Percentiles rank a stretch among this genome's conserved stretches.
Conservation (phyloP, 92 coral and sea anemone species). For the Chrysogorgia sp. region DNA sequence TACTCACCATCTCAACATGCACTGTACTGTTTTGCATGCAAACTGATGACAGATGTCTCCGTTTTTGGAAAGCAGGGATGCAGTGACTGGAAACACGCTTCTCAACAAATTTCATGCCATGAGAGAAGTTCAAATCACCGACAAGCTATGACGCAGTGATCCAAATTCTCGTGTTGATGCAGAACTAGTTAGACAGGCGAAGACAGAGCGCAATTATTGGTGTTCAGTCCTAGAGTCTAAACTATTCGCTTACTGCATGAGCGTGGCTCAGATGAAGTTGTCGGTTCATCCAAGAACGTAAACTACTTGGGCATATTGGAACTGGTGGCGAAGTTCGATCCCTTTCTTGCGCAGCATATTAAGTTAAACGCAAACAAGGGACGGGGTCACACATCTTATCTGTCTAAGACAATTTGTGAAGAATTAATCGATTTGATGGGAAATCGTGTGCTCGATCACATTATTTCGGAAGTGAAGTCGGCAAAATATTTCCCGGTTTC, state of each 20-base stretch:
- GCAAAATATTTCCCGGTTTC: no score
- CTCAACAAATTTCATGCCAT: background rate
- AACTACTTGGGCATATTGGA: constrained; percentile 13
- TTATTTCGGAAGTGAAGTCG: background rate
- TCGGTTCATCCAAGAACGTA: background rate
- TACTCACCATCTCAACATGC: no score
- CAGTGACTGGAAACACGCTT: constrained; percentile 6
- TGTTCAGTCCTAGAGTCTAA: no score
- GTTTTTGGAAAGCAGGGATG: constrained; percentile 9
- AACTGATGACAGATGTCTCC: no score
- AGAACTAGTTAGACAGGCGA: no score
- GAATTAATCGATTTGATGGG: background rate
- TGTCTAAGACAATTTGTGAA: no score
- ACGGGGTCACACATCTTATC: no score
- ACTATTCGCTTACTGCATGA: constrained; percentile 1
- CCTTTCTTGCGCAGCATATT: constrained; percentile 5
- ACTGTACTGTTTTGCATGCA: no score
- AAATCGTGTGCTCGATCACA: constrained; percentile 1
- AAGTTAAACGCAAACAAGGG: constrained; percentile 4
- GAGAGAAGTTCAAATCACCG: background rate
- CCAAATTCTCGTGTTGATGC: no score
- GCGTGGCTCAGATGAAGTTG: no score
- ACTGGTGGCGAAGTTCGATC: constrained; percentile 1
- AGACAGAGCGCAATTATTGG: no score
- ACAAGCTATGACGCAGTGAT: constrained; percentile 1